Base-by-base conservation (phyloP, 2,888 invertebrate species). In the Hermaeophaga mercurialis region DNA sequence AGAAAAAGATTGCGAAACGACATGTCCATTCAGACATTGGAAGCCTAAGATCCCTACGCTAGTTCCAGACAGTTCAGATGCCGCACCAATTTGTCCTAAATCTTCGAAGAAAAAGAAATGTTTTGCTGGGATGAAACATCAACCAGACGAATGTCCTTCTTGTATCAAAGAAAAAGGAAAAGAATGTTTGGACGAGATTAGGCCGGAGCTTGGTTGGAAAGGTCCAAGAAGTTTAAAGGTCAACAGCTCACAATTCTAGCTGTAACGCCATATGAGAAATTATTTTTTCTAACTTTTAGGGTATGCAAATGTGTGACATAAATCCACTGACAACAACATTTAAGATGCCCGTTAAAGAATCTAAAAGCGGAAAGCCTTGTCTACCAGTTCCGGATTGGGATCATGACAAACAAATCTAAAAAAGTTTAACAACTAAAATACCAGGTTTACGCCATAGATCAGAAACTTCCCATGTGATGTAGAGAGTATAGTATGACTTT, bases 11-110 rank as follows among this genome's bases (percentile, higher is more conserved):
- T 67, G 68, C 45, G 49, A 59, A 1, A 54, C 59, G 1, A 34
- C 11, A 14, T 66, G 67, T 38, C 61, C 61, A 6, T 72, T 67
- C 55, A 58, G 56, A 24, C 47, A 46, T 1, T 72, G 71, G 71
- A 67, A 64, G 54, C 72, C 71, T 1, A 69, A 63, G 61, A 56
- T 70, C n/a, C 64, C 65, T 1, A 58, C 60, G 3, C 43, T 64
- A 18, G 46, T 50, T 11, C 33, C 54, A 8, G 47, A 48, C 12
- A 4, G 6, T 22, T 11, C 31, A 19, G 17, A 31, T 36, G 3
- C 19, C 53, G n/a, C 49, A 6, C 6, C 28, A 54, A 28, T 22
- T 22, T 5, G 3, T 22, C 22, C 22, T 5, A 22, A 22, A 22
- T 22, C 3, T 6, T 5, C 6, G 4, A 22, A 22, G 22, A 3